Evolutionary conservation across 2,113 vertebrate species (phyloP).

Genomic region (Dicaeum eximium): DNA sequence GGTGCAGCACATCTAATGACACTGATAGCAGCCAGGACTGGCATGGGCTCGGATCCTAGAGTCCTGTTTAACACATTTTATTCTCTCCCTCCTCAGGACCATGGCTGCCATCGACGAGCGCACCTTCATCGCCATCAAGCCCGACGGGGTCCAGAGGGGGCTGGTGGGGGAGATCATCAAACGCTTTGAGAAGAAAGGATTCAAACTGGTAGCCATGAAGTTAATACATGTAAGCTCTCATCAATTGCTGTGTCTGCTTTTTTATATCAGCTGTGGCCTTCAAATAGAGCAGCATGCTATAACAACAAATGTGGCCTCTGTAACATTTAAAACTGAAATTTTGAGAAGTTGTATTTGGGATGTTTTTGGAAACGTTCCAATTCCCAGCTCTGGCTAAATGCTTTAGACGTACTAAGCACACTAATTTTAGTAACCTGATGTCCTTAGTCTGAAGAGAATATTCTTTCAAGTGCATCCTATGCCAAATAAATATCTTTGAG

Average conservation of each 20-base stretch:
- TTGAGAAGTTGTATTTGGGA: neutral
- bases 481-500: neutral
- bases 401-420: neutral
- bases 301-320: neutral
- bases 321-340: neutral
- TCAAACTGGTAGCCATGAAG: conserved; percentile 85
- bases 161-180: conserved; percentile 85
- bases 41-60: neutral
- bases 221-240: conserved; percentile 66
- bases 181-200: conserved; percentile 84
- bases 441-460: conserved; percentile 10
- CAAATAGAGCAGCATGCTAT: rapidly evolving
- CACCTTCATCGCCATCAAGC: conserved; percentile 91
- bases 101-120: conserved; percentile 74
- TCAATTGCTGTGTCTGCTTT: neutral
- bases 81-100: conserved; percentile 3
- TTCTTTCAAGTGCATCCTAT: neutral
- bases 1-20: neutral
- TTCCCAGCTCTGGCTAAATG: conserved; percentile 3
- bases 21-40: neutral
- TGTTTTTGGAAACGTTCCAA: conserved; percentile 30
- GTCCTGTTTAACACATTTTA: neutral
- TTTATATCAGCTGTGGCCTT: neutral
- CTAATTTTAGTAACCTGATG: conserved; percentile 51
- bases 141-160: conserved; percentile 88